Conservation (phyloP, 2,888 invertebrate genomes). For the Eumerus sabulonum region DNA sequence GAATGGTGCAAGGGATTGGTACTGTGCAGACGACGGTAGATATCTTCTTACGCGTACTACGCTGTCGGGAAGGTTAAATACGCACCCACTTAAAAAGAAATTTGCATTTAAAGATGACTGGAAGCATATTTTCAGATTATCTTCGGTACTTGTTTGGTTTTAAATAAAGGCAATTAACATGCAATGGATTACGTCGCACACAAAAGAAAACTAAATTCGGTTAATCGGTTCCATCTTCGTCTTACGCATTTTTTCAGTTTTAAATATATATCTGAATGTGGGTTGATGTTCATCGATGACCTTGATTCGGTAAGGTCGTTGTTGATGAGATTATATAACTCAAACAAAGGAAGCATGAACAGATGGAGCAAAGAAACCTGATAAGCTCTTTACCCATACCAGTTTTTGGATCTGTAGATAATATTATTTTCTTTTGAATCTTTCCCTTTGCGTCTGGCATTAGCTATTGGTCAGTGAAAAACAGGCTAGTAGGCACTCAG, state of each 20-base stretch:
- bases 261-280: conserved; percentile 35
- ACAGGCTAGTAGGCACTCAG: too few species aligned
- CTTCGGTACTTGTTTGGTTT: not conserved
- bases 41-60: too few species aligned
- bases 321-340: conserved; percentile 63
- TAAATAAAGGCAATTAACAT: not conserved
- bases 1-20: conserved; percentile 4
- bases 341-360: conserved; percentile 21
- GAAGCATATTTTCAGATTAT: too few species aligned
- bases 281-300: conserved; percentile 63
- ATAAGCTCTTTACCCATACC: conserved; percentile 25
- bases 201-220: conserved; percentile 15
- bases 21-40: too few species aligned
- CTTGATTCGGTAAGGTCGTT: conserved; percentile 57
- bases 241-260: too few species aligned
- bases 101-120: not conserved
- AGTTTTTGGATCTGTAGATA: not conserved
- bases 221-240: not conserved
- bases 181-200: not conserved
- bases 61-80: conserved; percentile 32
- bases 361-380: conserved; percentile 46
- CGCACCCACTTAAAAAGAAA: conserved; percentile 1
- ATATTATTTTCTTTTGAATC: conserved; percentile 4
- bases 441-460: conserved; percentile 4
- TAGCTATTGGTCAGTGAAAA: too few species aligned